Evolutionary conservation across 2,888 invertebrate species (phyloP), one percentile per base, ranked within the genome.

Genomic region (Psylliodes chrysocephalus): DNA sequence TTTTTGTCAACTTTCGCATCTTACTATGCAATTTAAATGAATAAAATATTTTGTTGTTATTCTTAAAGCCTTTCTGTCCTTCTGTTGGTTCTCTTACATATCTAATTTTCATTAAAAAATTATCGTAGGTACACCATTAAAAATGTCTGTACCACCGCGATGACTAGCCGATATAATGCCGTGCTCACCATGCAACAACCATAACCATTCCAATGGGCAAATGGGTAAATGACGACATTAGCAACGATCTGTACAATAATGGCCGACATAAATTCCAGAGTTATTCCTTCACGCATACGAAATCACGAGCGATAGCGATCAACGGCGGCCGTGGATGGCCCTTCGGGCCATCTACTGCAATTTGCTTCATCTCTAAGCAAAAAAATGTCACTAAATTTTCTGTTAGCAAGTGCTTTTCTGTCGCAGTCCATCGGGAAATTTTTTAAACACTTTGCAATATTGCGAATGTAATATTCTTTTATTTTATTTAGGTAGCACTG

Each of bases 261-360:
- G 73, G 73, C 74, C 64, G 64, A 68, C 71, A 74, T 76, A 75
- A 75, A 76, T 76, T 73, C 71, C 64, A 56, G 60, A 67, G 70
- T 74, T 74, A 72, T 73, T 67, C 70, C 68, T 67, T 68, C 69
- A 73, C 71, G 73, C 73, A 75, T 75, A 70, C 72, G 73, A 75
- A 77, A 75, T 75, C 71, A 71, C 68, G 68, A 73, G 22, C 35
- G 77, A 76, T 77, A 73, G 73, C 71, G 69, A 76, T 77, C 76
- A 69, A 64, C 49, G 22, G 17, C 28, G 57, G 22, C 18, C 38
- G 57, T 18, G 25, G 19, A 49, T 63, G 60, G 63, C 66, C 70
- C 76, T 73, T 56, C 63, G 68, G 68, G 74, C 74, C 44, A 69
- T 69, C 61, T 66, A 63, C 69, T 56, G 73, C 73, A 75, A 76